Evolutionary conservation across 37 sponge, comb jelly and placozoan species (phyloP), one percentile per base, ranked within the genome.

Genomic region (Lycopodina hypogea): DNA sequence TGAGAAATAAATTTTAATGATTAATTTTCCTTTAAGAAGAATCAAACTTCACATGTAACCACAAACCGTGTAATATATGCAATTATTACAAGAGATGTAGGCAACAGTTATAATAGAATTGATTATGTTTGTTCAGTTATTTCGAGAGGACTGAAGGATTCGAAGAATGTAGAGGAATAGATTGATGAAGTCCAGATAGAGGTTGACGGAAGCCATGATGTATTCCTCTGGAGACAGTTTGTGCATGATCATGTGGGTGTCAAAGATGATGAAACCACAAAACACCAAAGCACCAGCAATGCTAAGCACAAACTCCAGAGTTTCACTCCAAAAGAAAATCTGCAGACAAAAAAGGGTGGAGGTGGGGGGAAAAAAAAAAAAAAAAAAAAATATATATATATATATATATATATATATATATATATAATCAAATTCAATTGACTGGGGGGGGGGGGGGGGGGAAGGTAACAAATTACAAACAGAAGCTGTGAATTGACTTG

Each of bases 201-300:
- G 87, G 74, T 93, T 94, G 69, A 97, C 81, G 24, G 99, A 79
- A 2, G 99, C 99, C 42, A 97, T 30, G 57, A 97, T 92, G 79
- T 97, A 97, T 34, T 97, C 99, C 40, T 95, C 91, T 4, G 99
- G 90, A 0, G 93, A 89, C 33, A 95, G 60, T 84, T 90, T 90
- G 60, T 87, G 86, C 95, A 97, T 95, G 59, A 97, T 87, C 79
- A 95, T 72, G 82, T 97, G 95, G 9, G 99, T 97, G 80, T 97
- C 99, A 75, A 95, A 95, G 50, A 97, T 84, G 56, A 97, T 95
- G 77, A 93, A 97, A 8, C 92, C 94, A 85, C 93, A 85, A 83
- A 96, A 96, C n/a, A 96, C 23, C 67, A 96, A 29, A 34, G 97
- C 97, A 24, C 97, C 97, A 74, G 80, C 97, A 35, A 93, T 50